A percentile compares a stretch with the other conserved stretches of the same genome.
Evolutionary conservation across 2,113 vertebrate genomes (phyloP).

Genomic region (Addax nasomaculatus): DNA sequence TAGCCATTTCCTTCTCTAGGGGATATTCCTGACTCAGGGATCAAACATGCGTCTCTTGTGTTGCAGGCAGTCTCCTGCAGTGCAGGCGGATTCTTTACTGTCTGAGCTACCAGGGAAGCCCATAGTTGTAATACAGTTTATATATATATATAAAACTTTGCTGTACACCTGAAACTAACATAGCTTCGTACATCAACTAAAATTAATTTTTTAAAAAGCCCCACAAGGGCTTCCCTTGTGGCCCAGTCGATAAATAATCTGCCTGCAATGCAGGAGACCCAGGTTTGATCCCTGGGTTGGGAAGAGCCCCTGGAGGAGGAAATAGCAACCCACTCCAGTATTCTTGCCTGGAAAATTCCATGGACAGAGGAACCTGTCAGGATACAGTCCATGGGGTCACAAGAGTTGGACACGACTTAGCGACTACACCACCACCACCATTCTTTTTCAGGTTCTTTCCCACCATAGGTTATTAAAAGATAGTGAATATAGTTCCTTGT

Average conservation of each 20-base stretch:
- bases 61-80: background rate
- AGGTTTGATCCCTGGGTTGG: background rate
- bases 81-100: background rate
- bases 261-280: background rate
- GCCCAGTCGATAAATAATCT: background rate
- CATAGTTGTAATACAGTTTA: background rate
- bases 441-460: background rate
- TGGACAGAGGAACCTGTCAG: background rate
- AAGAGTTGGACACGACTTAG: background rate
- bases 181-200: background rate
- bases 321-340: background rate
- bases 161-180: background rate
- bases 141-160: background rate
- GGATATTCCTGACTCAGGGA: background rate
- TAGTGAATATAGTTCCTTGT: background rate
- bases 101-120: background rate
- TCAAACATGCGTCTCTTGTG: background rate
- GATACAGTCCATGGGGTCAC: background rate
- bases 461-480: background rate
- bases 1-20: background rate
- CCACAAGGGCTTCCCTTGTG: background rate
- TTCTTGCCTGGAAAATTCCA: background rate
- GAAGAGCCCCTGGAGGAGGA: background rate
- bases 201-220: background rate
- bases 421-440: background rate